Base-by-base conservation (phyloP, 2,113 vertebrate species). In the Athene noctua region DNA sequence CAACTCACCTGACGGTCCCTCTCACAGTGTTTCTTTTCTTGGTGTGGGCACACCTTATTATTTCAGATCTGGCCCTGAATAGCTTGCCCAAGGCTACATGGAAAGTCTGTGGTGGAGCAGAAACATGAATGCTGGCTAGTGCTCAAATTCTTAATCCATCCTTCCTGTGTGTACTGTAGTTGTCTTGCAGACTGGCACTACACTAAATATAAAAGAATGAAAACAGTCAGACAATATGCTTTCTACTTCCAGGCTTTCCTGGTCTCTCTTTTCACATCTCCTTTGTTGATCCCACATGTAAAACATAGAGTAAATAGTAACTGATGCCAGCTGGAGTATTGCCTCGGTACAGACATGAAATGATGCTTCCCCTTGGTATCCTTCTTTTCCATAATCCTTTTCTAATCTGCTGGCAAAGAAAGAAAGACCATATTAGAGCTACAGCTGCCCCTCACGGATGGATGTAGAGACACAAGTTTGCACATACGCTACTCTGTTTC, bases 321-420 rank as follows among this genome's bases (percentile, higher is more conserved):
- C 20, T 38, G 65, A n/a, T 55, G 83, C 88, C 94, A 95, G 68
- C 54, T 94, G 95, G 77, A 87, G 38, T 25, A 54, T 25, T 89
- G 86, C 80, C 90, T 90, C 3, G 3, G 51, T 13, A 16, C 61
- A 59, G 80, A 62, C 58, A 25, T n/a, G 65, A 81, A 94, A 57
- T 54, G 49, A 78, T 65, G 80, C 67, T 59, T 46, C 49, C 77
- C 54, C 23, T 75, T 72, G 65, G 65, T 94, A 52, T 84, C 44
- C n/a, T 57, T 67, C 74, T 86, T 90, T 67, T 91, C 44, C 68
- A 44, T 75, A 92, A 96, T 95, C 77, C 83, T 85, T 82, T 49
- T 57, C 86, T 87, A 95, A 95, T 92, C 88, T 91, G 36, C 73
- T 95, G 83, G 94, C 86, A 58, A 71, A 77, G 63, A 78, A 84